A percentile compares a stretch with the other conserved stretches of the same genome.
Conservation (phyloP, 2,113 vertebrate genomes). For the Corynorhinus townsendii region DNA sequence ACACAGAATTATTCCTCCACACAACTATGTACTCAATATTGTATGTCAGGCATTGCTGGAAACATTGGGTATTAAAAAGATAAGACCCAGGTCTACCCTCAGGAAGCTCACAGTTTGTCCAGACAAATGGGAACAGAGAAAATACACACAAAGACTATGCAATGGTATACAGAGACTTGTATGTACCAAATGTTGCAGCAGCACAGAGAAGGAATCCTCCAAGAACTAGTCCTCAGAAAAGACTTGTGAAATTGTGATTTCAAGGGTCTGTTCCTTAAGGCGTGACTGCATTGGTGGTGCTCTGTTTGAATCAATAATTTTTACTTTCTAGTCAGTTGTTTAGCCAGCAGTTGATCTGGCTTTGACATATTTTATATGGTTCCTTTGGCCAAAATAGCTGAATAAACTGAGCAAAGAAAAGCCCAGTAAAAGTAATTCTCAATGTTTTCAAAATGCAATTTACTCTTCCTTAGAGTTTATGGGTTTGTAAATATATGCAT, state of each 20-base stretch:
- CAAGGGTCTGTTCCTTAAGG: background rate
- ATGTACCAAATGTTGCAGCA: background rate
- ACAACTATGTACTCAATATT: background rate
- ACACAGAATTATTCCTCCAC: background rate
- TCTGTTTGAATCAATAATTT: slow-evolving; percentile 4
- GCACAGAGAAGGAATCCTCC: background rate
- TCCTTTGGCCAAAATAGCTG: background rate
- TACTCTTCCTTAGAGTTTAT: slow-evolving; percentile 37
- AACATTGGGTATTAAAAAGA: background rate
- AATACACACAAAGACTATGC: background rate
- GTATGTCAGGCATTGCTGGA: background rate
- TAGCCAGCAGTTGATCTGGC: background rate
- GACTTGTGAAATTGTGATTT: background rate
- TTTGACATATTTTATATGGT: slow-evolving; percentile 3
- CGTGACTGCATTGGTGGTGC: background rate
- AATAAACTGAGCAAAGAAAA: slow-evolving; percentile 4
- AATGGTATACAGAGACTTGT: background rate
- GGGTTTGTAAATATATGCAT: slow-evolving; percentile 41
- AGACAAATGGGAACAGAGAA: background rate
- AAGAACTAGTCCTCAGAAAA: background rate
- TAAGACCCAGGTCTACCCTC: background rate
- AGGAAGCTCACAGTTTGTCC: background rate
- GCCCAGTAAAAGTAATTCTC: background rate
- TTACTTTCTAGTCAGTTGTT: background rate
- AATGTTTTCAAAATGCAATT: slow-evolving; percentile 35